Conservation (phyloP, 2,797 vertebrate genomes). For the Pteronotus mesoamericanus region DNA sequence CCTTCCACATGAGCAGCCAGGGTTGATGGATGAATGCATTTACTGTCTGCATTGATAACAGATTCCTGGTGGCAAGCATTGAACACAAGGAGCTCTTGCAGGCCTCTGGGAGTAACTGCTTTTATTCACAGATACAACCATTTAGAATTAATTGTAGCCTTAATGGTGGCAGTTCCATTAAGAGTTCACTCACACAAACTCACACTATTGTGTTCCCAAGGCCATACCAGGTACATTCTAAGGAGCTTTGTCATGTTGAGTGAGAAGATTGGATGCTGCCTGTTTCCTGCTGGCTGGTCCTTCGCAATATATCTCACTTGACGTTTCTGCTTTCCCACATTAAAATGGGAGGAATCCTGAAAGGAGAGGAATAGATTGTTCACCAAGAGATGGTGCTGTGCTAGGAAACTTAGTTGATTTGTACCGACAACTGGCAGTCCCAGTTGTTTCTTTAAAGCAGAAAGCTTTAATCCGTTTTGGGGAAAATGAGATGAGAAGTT, state of each 20-base stretch:
- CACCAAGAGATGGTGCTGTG: not conserved
- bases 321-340: not conserved
- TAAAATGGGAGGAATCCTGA: not conserved
- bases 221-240: not conserved
- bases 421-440: not conserved
- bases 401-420: not conserved
- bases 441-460: not conserved
- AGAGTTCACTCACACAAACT: not conserved
- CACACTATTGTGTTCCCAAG: not conserved
- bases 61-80: not conserved
- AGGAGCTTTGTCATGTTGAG: not conserved
- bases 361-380: not conserved
- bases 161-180: not conserved
- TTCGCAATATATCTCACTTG: not conserved
- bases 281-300: not conserved
- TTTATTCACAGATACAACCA: not conserved
- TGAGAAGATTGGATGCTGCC: not conserved
- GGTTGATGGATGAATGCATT: not conserved
- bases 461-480: not conserved
- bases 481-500: not conserved
- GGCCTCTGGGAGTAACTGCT: not conserved
- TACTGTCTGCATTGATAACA: not conserved
- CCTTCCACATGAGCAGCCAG: not conserved
- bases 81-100: rapidly evolving
- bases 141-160: not conserved